Conservation (phyloP, 53 echinoderm and acorn worm species). For the Mesocentrotus franciscanus region DNA sequence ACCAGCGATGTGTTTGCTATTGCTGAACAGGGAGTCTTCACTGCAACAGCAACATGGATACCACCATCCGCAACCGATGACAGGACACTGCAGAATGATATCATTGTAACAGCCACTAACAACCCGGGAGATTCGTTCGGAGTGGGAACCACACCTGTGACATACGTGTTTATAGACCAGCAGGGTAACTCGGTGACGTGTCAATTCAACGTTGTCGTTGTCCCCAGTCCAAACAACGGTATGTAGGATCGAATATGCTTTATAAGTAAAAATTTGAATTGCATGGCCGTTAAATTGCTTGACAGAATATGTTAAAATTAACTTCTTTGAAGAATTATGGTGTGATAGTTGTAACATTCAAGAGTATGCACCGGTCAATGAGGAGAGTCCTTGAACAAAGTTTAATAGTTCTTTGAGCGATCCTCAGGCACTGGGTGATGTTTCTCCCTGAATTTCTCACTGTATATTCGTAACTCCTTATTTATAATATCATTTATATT, state of each 20-base stretch:
- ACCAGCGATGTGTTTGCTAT: neutral
- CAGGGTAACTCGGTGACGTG: neutral
- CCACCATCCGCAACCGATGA: slow-evolving; percentile 40
- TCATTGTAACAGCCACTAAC: neutral
- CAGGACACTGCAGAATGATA: neutral
- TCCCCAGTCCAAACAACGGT: neutral
- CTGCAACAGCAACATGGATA: neutral
- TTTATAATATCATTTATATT: too few species aligned
- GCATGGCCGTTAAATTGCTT: too few species aligned
- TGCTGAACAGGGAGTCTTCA: slow-evolving; percentile 2
- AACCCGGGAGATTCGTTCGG: slow-evolving; percentile 20
- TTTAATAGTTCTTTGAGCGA: too few species aligned
- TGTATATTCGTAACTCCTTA: too few species aligned
- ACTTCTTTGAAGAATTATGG: too few species aligned
- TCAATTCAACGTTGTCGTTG: neutral
- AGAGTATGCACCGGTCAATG: too few species aligned
- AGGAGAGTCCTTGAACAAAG: too few species aligned
- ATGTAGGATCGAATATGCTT: neutral
- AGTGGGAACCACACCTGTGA: neutral
- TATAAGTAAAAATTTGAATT: neutral
- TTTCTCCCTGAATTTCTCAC: too few species aligned
- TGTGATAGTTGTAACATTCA: too few species aligned
- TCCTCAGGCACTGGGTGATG: too few species aligned
- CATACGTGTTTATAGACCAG: neutral
- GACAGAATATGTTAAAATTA: too few species aligned